Evolutionary conservation across 2,888 invertebrate genomes (phyloP), one percentile per base, ranked within the genome.

Genomic region (Drosophila differens): DNA sequence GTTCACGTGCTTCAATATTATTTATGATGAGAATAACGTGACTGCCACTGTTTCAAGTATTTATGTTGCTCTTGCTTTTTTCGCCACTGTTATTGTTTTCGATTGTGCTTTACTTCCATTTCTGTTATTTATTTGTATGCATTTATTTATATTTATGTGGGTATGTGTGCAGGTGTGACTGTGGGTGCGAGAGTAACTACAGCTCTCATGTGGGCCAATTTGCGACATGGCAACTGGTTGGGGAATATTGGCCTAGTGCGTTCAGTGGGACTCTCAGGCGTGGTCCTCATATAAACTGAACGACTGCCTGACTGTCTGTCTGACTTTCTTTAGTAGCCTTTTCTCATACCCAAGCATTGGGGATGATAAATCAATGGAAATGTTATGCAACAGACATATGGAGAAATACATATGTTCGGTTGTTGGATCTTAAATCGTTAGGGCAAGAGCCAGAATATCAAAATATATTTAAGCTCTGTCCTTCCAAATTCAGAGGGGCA

Each of bases 141-240:
- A 47, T 82, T 75, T 83, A 85, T 73, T 79, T 85, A 83, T 76
- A 65, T 77, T 73, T 77, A 69, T 75, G 70, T 76, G 53, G 30
- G 19, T 53, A 32, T 52, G 35, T 16, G 6, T n/a, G 57, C 57
- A 57, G 57, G 37, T 57, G 28, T 30, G 14, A 30, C 3, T 37
- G 25, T 19, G 30, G 44, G 25, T 22, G 41, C 41, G 19, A 37
- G 33, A 32, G 54, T 62, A 16, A 58, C 28, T 49, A 39, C 51
- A 44, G 28, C 49, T 49, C 54, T 44, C 35, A 33, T 47, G 62
- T 60, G 57, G 19, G 52, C 59, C 37, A 51, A 62, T 76, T 66
- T 64, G 51, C 22, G 28, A 55, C 25, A 63, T 47, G 30, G 59
- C 51, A 49, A 22, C 35, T 37, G 53, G n/a, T 41, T 60, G 58